Conservation (phyloP, 2,797 vertebrate species). For the Clarias laeviceps region DNA sequence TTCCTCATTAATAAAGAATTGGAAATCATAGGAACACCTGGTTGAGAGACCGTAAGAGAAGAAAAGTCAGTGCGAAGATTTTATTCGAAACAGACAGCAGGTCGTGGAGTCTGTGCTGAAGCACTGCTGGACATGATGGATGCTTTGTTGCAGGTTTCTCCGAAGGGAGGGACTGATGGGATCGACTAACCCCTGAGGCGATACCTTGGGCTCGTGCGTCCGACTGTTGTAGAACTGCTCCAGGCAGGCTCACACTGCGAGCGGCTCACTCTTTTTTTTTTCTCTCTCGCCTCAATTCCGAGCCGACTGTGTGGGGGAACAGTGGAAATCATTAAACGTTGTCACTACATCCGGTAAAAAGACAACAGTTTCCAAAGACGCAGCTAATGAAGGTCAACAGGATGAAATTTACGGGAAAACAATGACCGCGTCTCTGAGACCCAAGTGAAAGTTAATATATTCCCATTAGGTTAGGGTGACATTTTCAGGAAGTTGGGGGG, state of each 20-base stretch:
- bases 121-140: conserved; percentile 60
- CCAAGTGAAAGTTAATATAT: conserved; percentile 71
- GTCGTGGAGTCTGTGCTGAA: conserved; percentile 54
- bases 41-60: conserved; percentile 42
- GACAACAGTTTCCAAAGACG: conserved; percentile 39
- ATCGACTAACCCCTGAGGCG: conserved; percentile 29
- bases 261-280: neutral
- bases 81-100: conserved; percentile 51
- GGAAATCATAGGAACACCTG: neutral
- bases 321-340: neutral
- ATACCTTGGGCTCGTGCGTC: conserved; percentile 33
- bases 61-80: conserved; percentile 32
- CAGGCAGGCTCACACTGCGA: neutral
- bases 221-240: neutral
- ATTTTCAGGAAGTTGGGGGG: conserved; percentile 55
- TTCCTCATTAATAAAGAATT: neutral
- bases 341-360: conserved; percentile 44
- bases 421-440: conserved; percentile 51
- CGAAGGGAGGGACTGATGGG: conserved; percentile 21
- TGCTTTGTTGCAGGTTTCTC: conserved; percentile 59
- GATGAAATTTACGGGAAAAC: conserved; percentile 57
- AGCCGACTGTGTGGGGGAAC: neutral
- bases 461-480: conserved; percentile 57
- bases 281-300: neutral
- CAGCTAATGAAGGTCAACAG: conserved; percentile 67